phyloP scores from a whole-genome alignment of 2,113 vertebrate genomes.

The Chroicocephalus ridibundus region DNA sequence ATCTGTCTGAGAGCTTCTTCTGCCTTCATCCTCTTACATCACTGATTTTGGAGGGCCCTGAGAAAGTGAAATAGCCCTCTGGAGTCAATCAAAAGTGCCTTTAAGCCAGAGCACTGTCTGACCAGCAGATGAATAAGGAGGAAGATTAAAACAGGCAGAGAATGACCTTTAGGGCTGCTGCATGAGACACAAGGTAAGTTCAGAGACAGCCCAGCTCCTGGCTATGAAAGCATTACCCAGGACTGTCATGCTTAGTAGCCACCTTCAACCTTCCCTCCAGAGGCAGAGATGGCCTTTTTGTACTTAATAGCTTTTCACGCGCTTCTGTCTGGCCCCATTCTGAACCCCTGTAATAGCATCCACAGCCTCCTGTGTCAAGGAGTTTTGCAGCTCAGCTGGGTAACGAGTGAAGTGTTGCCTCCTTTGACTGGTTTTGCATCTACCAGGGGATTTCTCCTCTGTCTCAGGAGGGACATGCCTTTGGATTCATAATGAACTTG shows the following conservation, averaged over 20 bases:
- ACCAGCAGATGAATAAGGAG: background rate
- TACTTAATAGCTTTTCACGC: background rate
- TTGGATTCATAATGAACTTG: background rate
- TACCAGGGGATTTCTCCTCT: background rate
- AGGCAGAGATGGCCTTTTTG: background rate
- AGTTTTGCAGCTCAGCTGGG: background rate
- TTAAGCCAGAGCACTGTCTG: background rate
- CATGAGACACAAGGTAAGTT: background rate
- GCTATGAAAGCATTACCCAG: background rate
- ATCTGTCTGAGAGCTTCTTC: background rate
- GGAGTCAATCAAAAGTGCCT: background rate
- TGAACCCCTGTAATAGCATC: background rate
- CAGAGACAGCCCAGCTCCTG: background rate
- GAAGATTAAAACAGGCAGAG: background rate
- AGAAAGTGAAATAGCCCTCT: background rate
- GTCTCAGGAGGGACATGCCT: background rate
- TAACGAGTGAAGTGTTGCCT: background rate
- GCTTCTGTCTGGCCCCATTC: background rate
- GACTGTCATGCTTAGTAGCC: background rate
- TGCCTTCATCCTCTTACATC: background rate
- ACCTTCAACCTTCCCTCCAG: background rate
- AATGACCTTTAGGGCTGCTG: background rate
- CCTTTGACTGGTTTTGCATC: background rate
- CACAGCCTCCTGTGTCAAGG: background rate
- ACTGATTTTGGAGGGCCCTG: background rate